Evolutionary conservation across 2,113 vertebrate genomes (phyloP), one percentile per base, ranked within the genome.

Genomic region (Gymnogyps californianus): DNA sequence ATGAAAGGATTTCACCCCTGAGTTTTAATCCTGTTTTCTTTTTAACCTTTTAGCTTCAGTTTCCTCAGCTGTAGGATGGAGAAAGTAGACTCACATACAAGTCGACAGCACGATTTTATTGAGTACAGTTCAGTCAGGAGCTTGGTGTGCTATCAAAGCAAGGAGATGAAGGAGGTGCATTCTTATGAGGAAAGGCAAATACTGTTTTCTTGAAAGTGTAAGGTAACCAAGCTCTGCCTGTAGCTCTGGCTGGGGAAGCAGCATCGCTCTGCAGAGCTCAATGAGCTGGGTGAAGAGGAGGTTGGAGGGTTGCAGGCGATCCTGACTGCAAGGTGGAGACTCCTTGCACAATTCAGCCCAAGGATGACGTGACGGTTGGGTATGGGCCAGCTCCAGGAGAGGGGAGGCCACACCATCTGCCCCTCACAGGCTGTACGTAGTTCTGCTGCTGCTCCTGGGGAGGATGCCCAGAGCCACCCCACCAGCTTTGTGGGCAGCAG

Each of bases 1-100:
- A 93, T 83, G 79, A 65, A 83, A 96, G 81, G 24, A 94, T 97
- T 94, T 88, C 83, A 95, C 89, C 92, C 71, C 42, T 74, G 67
- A 54, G 57, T 91, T 96, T 93, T 85, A 81, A 80, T 80, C 49
- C 36, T 52, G 24, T 44, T 77, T 89, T 72, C 34, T 90, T 84
- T 97, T 75, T 89, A 92, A 69, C 78, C 51, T 93, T 90, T 91
- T 82, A 87, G 34, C 54, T 93, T 89, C 71, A 42, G 51, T 67
- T 92, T 95, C 42, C 51, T 79, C 78, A 66, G 58, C 54, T 76
- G 17, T 32, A 38, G 29, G 51, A 61, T 44, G 64, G 61, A 87
- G 82, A 54, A 86, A 57, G 57, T 12, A 65, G 36, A 52, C 40
- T 69, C 49, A 28, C 29, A 13, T 6, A 8, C 40, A 86, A 65